These are phyloP conservation scores for Drosophila rhopaloa DNA, from an alignment of 1,140 invertebrate species.

Conservation along the genomic window DNA sequence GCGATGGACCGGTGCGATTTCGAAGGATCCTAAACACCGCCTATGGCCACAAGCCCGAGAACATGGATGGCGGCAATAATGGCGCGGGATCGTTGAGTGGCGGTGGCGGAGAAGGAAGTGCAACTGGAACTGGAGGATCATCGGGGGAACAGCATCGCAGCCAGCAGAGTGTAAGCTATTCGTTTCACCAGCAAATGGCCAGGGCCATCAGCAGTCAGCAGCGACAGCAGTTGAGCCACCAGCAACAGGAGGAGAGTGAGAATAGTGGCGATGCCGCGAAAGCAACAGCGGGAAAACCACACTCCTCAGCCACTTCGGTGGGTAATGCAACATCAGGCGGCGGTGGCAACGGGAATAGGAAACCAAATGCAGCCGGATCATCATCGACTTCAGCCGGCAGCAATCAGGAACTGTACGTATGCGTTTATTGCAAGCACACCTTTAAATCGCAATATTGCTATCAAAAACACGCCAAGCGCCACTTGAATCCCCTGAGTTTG, in stretches of 20 bases:
- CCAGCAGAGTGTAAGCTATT: slow-evolving; percentile 79
- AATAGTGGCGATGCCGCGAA: slow-evolving; percentile 53
- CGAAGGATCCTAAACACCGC: slow-evolving; percentile 91
- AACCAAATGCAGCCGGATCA: background rate
- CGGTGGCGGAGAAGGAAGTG: too few relatives aligned
- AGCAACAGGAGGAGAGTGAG: slow-evolving; percentile 77
- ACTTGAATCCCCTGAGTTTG: slow-evolving; percentile 86
- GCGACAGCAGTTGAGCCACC: slow-evolving; percentile 57
- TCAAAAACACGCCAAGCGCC: slow-evolving; percentile 91
- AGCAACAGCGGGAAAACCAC: background rate
- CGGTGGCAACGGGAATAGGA: background rate
- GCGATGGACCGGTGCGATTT: slow-evolving; percentile 94
- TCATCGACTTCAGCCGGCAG: slow-evolving; percentile 6
- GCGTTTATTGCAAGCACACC: slow-evolving; percentile 91
- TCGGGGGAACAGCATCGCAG: slow-evolving; percentile 62
- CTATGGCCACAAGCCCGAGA: slow-evolving; percentile 86
- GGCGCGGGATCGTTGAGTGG: background rate
- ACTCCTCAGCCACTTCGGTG: background rate
- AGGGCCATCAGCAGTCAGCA: slow-evolving; percentile 79
- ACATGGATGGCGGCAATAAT: slow-evolving; percentile 10
- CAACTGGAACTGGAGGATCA: slow-evolving; percentile 16
- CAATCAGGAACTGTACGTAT: slow-evolving; percentile 87
- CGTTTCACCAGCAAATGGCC: slow-evolving; percentile 84
- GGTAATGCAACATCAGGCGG: background rate
- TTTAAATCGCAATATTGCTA: slow-evolving; percentile 94